Percentiles rank a stretch among this genome's conserved stretches.
These are phyloP conservation scores for Venustoraphidia nigricollis DNA, from an alignment of 2,888 invertebrate species.

Conservation along the genomic window DNA sequence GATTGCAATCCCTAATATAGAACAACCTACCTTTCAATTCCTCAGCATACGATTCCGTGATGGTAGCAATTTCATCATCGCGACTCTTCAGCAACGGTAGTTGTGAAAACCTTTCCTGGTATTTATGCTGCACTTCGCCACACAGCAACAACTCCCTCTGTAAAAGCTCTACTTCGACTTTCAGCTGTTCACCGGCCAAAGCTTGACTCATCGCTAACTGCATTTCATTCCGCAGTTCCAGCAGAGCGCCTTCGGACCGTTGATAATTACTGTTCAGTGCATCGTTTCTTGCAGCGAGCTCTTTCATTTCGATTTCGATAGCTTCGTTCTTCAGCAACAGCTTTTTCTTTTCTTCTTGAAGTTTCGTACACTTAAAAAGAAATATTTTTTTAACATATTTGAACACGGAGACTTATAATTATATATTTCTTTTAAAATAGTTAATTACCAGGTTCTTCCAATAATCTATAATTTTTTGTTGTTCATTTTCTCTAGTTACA, in stretches of 20 bases:
- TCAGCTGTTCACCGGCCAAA: conserved; percentile 30
- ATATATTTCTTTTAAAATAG: neutral
- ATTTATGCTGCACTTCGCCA: conserved; percentile 39
- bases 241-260: conserved; percentile 27
- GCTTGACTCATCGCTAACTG: conserved; percentile 27
- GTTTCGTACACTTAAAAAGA: conserved; percentile 30
- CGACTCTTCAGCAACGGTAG: conserved; percentile 27
- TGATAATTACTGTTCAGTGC: conserved; percentile 31
- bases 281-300: conserved; percentile 28
- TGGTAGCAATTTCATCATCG: conserved; percentile 29
- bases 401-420: neutral
- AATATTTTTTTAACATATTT: neutral
- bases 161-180: conserved; percentile 33
- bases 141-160: conserved; percentile 38
- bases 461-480: conserved; percentile 21
- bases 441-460: conserved; percentile 26
- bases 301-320: conserved; percentile 33
- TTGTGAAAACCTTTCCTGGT: conserved; percentile 34
- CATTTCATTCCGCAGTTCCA: conserved; percentile 24
- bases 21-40: conserved; percentile 30
- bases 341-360: conserved; percentile 34
- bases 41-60: conserved; percentile 31
- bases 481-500: conserved; percentile 25
- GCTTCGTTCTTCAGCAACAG: conserved; percentile 32
- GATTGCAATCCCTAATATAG: too few species aligned